A percentile compares a stretch with the other conserved stretches of the same genome.
phyloP scores from a whole-genome alignment of 2,797 vertebrate species.

The Phataginus tricuspis region DNA sequence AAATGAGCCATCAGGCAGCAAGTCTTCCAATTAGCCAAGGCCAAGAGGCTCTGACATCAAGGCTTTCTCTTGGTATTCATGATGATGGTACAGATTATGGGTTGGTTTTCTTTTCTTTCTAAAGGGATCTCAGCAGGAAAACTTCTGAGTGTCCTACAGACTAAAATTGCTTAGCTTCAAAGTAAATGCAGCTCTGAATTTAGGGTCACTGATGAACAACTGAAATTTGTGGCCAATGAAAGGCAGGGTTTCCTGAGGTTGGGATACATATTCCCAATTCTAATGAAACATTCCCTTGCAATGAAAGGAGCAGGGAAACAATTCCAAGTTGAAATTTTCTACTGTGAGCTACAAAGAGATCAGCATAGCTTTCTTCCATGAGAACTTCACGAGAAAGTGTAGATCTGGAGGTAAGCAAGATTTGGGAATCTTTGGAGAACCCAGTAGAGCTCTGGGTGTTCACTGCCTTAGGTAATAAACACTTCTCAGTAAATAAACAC shows the following conservation, averaged over 20 bases:
- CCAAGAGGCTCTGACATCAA: neutral
- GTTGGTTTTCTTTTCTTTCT: neutral
- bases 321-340: neutral
- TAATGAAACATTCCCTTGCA: neutral
- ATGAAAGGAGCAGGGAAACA: neutral
- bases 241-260: neutral
- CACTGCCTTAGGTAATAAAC: no score
- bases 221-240: neutral
- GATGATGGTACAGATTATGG: neutral
- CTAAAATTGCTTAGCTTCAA: neutral
- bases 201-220: neutral
- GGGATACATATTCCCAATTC: neutral
- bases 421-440: neutral
- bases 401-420: fast-evolving
- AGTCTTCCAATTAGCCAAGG: neutral
- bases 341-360: neutral
- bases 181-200: neutral
- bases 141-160: neutral
- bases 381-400: neutral
- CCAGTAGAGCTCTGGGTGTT: neutral
- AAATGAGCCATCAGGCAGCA: neutral
- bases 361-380: neutral
- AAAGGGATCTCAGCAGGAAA: neutral
- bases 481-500: neutral
- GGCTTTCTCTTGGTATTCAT: neutral